Conservation (phyloP, 2,888 invertebrate genomes). For the Agrotis segetum region DNA sequence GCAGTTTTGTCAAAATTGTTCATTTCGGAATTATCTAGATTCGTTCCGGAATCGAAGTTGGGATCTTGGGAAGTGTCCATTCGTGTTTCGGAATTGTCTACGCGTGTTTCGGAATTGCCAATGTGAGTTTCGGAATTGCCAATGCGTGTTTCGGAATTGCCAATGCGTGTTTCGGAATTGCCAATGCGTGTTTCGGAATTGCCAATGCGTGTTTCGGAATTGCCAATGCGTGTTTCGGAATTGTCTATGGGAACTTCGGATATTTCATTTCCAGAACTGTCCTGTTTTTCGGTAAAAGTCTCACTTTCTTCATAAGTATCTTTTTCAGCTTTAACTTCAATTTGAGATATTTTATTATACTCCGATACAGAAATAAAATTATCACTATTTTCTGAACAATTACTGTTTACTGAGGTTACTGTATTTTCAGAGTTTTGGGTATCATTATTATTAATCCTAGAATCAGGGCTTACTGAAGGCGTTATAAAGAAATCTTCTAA, state of each 20-base stretch:
- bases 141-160: not conserved
- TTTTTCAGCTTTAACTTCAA: not conserved
- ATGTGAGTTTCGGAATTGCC: not conserved
- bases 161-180: not conserved
- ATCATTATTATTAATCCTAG: conserved; percentile 1
- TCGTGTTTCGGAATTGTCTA: conserved; percentile 3
- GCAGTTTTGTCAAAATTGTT: not conserved
- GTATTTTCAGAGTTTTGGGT: not conserved
- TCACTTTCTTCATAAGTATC: not conserved
- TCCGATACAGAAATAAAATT: not conserved
- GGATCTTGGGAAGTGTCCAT: no score
- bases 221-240: no score
- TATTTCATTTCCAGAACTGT: not conserved
- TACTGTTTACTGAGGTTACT: not conserved
- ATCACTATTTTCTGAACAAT: not conserved
- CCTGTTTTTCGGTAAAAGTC: conserved; percentile 13
- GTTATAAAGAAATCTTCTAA: conserved; percentile 39
- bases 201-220: not conserved
- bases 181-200: no score
- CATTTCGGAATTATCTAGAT: not conserved
- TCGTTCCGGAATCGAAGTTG: not conserved
- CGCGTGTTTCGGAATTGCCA: not conserved
- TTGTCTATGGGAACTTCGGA: not conserved
- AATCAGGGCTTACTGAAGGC: not conserved
- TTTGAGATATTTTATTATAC: not conserved